These are phyloP conservation scores for Cranoglanis bouderius DNA, from an alignment of 2,113 vertebrate genomes.

Conservation along the genomic window DNA sequence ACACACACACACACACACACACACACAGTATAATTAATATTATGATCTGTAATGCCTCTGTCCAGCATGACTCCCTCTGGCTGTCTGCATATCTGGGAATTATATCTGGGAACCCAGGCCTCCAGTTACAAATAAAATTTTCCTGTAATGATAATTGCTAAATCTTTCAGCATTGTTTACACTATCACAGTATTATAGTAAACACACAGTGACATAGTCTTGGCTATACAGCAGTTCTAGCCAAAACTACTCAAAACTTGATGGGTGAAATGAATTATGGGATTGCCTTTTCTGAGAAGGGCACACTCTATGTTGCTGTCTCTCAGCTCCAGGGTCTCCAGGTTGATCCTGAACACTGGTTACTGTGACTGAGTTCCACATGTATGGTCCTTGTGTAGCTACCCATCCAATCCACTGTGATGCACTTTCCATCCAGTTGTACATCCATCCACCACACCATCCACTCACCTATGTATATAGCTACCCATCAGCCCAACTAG, in stretches of 20 bases:
- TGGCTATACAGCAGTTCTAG: not conserved
- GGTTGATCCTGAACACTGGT: not conserved
- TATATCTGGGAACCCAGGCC: not conserved
- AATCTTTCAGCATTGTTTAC: slow-evolving; percentile 29
- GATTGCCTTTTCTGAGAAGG: not conserved
- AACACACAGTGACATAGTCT: not conserved
- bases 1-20: not conserved
- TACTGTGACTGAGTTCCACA: not conserved
- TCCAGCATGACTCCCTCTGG: slow-evolving; percentile 1
- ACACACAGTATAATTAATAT: slow-evolving; percentile 6
- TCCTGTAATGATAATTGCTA: not conserved
- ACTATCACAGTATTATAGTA: slow-evolving; percentile 23
- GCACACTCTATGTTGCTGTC: not conserved
- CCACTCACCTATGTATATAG: not conserved
- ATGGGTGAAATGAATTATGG: too few relatives aligned
- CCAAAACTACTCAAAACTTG: not conserved
- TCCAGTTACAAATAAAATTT: slow-evolving; percentile 10
- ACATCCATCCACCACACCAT: not conserved
- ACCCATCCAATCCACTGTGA: not conserved
- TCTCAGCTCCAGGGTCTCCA: not conserved
- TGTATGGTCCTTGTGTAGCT: not conserved
- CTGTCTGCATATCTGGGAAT: slow-evolving; percentile 15
- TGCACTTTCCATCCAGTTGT: not conserved
- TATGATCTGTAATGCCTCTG: slow-evolving; percentile 7
- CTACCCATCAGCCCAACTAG: not conserved